Conservation (phyloP, 2,113 vertebrate species). For the Physeter macrocephalus region DNA sequence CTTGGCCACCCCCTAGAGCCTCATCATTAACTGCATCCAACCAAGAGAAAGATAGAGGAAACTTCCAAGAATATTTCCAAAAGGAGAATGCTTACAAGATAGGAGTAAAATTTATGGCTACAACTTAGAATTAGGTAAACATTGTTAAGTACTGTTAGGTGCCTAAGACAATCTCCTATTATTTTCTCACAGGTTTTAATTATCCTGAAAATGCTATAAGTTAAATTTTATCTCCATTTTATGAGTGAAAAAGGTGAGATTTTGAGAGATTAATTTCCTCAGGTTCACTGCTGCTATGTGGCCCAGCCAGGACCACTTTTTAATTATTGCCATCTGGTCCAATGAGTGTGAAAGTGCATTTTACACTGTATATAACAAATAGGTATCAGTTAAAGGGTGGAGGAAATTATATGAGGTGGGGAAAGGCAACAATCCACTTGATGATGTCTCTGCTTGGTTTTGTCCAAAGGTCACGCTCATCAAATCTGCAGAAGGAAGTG, state of each 20-base stretch:
- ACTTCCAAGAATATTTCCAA: not conserved
- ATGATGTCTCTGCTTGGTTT: not conserved
- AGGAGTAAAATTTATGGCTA: not conserved
- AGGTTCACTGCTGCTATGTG: not conserved
- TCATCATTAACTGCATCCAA: not conserved
- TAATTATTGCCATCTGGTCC: not conserved
- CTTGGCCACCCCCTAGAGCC: not conserved
- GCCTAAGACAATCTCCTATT: not conserved
- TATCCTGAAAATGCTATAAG: not conserved
- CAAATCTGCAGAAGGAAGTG: not conserved
- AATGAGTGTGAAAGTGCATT: not conserved
- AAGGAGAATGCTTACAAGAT: not conserved
- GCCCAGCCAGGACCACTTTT: not conserved
- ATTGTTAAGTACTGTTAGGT: not conserved
- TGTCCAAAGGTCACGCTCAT: not conserved
- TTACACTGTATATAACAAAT: not conserved
- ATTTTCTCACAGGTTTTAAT: not conserved
- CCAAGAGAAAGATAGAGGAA: not conserved
- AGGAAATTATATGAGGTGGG: not conserved
- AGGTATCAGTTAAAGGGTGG: not conserved
- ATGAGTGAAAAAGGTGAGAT: not conserved
- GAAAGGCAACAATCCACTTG: not conserved
- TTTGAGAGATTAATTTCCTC: not conserved
- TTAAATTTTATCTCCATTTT: not conserved
- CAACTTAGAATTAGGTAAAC: not conserved